Evolutionary conservation across 2,888 invertebrate species (phyloP), one percentile per base, ranked within the genome.

Genomic region (Thera britannica): DNA sequence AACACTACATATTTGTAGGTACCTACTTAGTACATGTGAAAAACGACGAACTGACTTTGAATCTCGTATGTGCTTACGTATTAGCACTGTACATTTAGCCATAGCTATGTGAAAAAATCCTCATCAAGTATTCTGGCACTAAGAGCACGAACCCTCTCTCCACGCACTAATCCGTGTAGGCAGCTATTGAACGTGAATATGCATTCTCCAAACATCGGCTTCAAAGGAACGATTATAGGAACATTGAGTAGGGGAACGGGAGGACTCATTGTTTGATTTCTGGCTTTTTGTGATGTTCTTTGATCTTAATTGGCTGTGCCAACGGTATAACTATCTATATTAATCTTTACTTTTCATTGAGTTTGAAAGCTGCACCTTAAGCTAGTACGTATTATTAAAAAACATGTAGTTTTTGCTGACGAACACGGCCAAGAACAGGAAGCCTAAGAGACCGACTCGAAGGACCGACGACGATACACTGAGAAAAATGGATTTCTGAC

Each of bases 81-180:
- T 61, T 56, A 49, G 48, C 62, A 66, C 62, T 56, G 49, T 51
- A 38, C 12, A 57, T 35, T 36, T 36, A 6, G 12, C 57, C 36
- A 4, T 49, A 35, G 65, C 62, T 63, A 72, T 61, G 73, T 69
- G 71, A 72, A 75, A 23, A 71, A 73, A 72, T 70, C 71, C 73
- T 75, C 76, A 71, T 77, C 75, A 77, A 77, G 74, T 77, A 80
- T 78, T 78, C 65, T 60, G 72, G 60, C 68, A 72, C 74, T 77
- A 72, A 76, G 72, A 74, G 76, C 73, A 63, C 62, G 64, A 66
- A 63, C 70, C 70, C 69, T 41, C 69, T 71, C 68, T 67, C 69
- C 65, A 23, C 23, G 66, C 65, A 68, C 67, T 72, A 71, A 73
- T 72, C 72, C 71, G 66, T 71, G 72, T 71, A 72, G 68, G 62